These are phyloP conservation scores for Formicarius rufipectus DNA, from an alignment of 2,113 vertebrate species.

Conservation along the genomic window DNA sequence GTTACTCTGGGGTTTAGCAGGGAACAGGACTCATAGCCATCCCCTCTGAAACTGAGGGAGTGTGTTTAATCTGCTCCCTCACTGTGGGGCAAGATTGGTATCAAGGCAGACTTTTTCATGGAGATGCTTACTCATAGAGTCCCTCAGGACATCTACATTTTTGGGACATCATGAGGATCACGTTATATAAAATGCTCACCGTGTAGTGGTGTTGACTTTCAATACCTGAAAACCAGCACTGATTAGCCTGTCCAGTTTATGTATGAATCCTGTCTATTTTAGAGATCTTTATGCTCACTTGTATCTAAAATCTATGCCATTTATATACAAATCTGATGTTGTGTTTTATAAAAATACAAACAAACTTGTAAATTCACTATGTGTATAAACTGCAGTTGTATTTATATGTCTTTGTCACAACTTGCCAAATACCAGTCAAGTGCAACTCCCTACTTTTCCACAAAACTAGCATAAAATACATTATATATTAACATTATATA, in stretches of 20 bases:
- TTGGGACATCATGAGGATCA: neutral
- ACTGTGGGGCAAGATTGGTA: neutral
- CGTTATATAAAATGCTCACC: neutral
- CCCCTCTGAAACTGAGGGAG: neutral
- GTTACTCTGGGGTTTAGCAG: fast-evolving
- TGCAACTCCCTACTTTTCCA: neutral
- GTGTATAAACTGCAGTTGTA: neutral
- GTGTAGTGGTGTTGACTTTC: neutral
- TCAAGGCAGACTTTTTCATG: neutral
- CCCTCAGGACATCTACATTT: neutral
- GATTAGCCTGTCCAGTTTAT: neutral
- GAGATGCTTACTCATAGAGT: neutral
- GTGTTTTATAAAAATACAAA: neutral
- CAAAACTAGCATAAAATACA: neutral
- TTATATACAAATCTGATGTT: too few species aligned
- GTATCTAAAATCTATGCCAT: neutral
- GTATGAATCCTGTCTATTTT: neutral
- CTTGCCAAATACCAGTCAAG: neutral
- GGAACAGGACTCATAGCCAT: fast-evolving
- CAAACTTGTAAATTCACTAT: neutral
- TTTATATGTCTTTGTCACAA: neutral
- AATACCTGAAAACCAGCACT: neutral
- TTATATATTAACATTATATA: neutral
- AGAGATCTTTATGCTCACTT: neutral
- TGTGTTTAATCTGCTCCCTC: neutral